Conservation (phyloP, 2,888 invertebrate genomes). For the Scaptomyza cyrtandrae region DNA sequence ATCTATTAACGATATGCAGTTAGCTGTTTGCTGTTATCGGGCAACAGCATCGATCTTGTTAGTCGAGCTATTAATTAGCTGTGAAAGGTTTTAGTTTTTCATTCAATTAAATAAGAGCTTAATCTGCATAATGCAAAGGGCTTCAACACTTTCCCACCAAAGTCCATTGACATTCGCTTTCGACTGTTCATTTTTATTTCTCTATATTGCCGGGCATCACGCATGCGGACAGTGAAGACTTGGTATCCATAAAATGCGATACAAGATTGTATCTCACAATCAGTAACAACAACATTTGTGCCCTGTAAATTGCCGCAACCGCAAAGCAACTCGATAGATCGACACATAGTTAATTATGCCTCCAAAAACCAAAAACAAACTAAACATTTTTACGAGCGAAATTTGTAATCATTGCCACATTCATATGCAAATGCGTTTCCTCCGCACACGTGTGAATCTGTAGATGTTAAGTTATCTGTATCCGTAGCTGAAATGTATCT, state of each 20-base stretch:
- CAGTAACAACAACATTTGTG: conserved; percentile 60
- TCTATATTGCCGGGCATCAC: conserved; percentile 13
- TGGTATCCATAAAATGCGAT: conserved; percentile 53
- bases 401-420: conserved; percentile 80
- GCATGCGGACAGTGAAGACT: conserved; percentile 27
- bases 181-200: conserved; percentile 40
- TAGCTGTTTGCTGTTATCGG: conserved; percentile 52
- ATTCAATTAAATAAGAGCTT: conserved; percentile 68
- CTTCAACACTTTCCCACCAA: conserved; percentile 77
- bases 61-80: conserved; percentile 73
- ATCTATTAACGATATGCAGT: conserved; percentile 72
- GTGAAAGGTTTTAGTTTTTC: conserved; percentile 66
- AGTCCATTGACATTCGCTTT: conserved; percentile 72
- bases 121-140: conserved; percentile 66
- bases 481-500: conserved; percentile 26
- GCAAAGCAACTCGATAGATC: conserved; percentile 64
- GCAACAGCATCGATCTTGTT: conserved; percentile 71
- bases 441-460: conserved; percentile 28
- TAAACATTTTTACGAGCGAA: conserved; percentile 80
- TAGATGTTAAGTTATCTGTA: conserved; percentile 14
- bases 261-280: conserved; percentile 65
- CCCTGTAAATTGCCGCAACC: conserved; percentile 70
- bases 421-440: conserved; percentile 75
- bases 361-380: conserved; percentile 43
- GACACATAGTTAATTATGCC: conserved; percentile 75